Base-by-base conservation (phyloP, 2,888 invertebrate species). In the Sesia bembeciformis region DNA sequence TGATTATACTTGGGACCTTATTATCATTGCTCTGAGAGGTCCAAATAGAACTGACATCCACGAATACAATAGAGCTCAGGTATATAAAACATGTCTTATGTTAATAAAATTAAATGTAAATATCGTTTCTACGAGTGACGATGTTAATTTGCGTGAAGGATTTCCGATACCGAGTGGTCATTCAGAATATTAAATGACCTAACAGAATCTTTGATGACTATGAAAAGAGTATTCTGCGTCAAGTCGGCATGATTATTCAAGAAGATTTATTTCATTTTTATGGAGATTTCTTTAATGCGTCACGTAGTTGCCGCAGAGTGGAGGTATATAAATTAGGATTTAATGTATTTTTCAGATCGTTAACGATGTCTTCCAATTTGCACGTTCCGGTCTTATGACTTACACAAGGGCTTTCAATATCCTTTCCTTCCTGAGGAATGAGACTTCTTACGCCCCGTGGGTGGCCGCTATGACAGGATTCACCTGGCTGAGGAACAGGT, bases 371-470 rank as follows among this genome's bases (percentile, higher is more conserved):
- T 89, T 95, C 63, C 93, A 93, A 76, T 89, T 94, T 56, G 95
- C 95, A n/a, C 90, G 93, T 52, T 91, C 92, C n/a, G 91, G 92
- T 3, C 64, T 90, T 39, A 80, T 94, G 58, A 66, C 76, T 0
- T 95, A 95, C 68, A 72, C 78, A 0, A 76, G 90, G n/a, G 92
- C 94, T 0, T 89, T 97, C 50, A 84, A 90, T 8, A 86, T 95
- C 39, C 85, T 94, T 0, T 86, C 90, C 2, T 97, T 96, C 83
- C 83, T 97, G 58, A 76, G 84, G 54, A 80, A 90, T 5, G 95
- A 95, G 76, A 90, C 78, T 0, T 91, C 93, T 7, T 95, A 95
- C 65, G 85, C 94, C n/a, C 96, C 97, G 0, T 97, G 96, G 97
- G 86, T 90, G 4, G 89, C 94, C 0, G 94, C 94, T 0, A 71